Percentiles rank a stretch among this genome's conserved stretches.
These are phyloP conservation scores for Rutilus rutilus DNA, from an alignment of 2,113 vertebrate genomes.

Conservation along the genomic window DNA sequence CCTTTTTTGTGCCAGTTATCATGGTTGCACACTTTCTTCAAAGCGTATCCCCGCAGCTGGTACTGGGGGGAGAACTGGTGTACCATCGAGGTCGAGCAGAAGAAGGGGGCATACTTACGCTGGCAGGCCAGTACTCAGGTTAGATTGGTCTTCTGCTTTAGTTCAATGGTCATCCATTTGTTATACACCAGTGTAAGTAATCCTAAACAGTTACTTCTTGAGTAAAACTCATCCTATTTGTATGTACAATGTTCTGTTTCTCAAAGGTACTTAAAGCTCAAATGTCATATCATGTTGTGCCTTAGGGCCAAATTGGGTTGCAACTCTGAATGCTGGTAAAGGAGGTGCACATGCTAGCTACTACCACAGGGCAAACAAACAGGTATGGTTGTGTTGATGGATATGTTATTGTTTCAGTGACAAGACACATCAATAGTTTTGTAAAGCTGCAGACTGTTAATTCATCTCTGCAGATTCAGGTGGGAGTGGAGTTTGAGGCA, in stretches of 20 bases:
- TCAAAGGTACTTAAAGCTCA: background rate
- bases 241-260: background rate
- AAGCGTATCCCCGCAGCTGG: slow-evolving; percentile 87
- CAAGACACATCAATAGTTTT: background rate
- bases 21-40: slow-evolving; percentile 96
- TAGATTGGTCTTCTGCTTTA: slow-evolving; percentile 10
- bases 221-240: background rate
- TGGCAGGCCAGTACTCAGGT: slow-evolving; percentile 95
- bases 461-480: slow-evolving; percentile 81
- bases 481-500: slow-evolving; percentile 96
- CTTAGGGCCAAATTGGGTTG: slow-evolving; percentile 88
- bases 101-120: slow-evolving; percentile 92
- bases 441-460: background rate
- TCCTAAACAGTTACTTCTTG: background rate
- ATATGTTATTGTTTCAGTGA: background rate
- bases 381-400: slow-evolving; percentile 72
- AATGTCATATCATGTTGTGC: background rate
- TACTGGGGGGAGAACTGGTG: slow-evolving; percentile 93
- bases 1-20: slow-evolving; percentile 80
- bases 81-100: slow-evolving; percentile 92
- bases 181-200: background rate
- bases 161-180: background rate
- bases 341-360: slow-evolving; percentile 95
- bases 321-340: slow-evolving; percentile 90
- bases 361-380: slow-evolving; percentile 93